phyloP scores from a whole-genome alignment of 2,113 vertebrate genomes.

The Pontoporia blainvillei region DNA sequence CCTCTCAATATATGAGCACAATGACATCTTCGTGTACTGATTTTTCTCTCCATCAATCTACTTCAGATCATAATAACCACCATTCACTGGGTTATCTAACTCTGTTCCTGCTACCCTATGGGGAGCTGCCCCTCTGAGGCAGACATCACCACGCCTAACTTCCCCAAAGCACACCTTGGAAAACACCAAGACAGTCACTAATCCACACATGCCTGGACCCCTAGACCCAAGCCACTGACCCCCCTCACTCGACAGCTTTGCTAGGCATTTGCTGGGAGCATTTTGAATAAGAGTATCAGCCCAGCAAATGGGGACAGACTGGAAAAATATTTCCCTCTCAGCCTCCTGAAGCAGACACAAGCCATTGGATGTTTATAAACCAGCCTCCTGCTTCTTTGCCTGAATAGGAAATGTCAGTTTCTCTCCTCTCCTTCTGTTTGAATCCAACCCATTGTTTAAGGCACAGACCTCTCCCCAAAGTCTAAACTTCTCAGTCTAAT shows the following conservation, averaged over 20 bases:
- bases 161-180: rapidly evolving
- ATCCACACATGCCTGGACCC: neutral
- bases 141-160: too few species aligned
- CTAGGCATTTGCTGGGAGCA: neutral
- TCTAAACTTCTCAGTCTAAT: neutral
- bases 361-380: neutral
- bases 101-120: rapidly evolving
- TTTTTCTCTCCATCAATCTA: neutral
- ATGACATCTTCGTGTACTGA: neutral
- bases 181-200: too few species aligned
- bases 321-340: neutral
- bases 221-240: neutral
- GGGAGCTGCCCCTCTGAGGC: neutral
- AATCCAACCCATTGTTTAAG: neutral
- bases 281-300: neutral
- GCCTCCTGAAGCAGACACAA: neutral
- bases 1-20: neutral
- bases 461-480: neutral
- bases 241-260: neutral
- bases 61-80: neutral
- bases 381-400: neutral
- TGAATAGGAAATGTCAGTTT: neutral
- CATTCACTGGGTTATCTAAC: too few species aligned
- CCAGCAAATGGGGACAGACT: neutral
- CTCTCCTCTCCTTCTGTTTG: neutral